Conservation (phyloP, 2,797 vertebrate species). For the Argya squamiceps region DNA sequence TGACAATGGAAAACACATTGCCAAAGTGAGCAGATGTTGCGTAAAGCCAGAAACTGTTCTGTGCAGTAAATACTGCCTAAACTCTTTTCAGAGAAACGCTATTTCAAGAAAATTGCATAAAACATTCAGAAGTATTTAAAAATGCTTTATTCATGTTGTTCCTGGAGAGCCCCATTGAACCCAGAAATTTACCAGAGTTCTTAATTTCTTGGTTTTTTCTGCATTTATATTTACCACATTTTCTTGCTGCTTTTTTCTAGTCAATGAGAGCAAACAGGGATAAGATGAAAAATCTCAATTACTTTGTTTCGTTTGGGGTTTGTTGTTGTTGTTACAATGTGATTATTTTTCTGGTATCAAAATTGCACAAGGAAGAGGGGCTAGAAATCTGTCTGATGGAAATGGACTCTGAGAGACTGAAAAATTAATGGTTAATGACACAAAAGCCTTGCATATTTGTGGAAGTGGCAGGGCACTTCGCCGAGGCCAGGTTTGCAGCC, state of each 20-base stretch:
- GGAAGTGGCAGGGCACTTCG: neutral
- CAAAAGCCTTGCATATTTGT: neutral
- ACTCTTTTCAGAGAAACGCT: neutral
- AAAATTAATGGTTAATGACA: neutral
- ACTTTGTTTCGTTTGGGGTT: neutral
- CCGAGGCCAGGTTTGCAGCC: neutral
- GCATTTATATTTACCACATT: neutral
- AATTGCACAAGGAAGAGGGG: neutral
- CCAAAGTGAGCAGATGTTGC: neutral
- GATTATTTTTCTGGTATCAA: neutral
- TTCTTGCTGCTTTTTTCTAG: neutral
- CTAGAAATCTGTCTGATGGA: rapidly evolving
- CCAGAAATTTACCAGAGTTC: neutral
- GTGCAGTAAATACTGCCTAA: neutral
- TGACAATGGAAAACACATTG: neutral
- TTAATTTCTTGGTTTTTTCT: neutral
- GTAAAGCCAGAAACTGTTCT: neutral
- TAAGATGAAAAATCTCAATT: neutral
- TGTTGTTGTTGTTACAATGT: rapidly evolving
- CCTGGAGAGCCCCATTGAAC: neutral
- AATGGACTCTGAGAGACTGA: neutral
- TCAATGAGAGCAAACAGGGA: neutral
- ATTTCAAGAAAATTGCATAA: neutral
- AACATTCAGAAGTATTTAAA: neutral
- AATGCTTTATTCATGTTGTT: neutral